phyloP scores from a whole-genome alignment of 2,888 invertebrate species.

The Torymus tubicola region DNA sequence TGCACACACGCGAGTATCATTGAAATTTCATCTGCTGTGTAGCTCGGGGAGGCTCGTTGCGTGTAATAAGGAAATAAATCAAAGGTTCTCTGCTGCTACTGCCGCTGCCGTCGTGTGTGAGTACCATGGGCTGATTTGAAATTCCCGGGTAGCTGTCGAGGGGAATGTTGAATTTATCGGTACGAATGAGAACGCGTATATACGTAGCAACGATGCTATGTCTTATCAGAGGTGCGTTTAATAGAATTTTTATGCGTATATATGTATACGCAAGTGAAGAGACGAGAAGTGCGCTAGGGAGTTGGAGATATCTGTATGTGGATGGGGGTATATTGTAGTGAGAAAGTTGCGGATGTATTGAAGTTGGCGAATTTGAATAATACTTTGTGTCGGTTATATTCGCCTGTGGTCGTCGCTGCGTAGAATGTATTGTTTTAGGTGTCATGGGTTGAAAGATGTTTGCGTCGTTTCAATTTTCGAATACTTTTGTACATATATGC shows the following conservation, averaged over 20 bases:
- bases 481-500: too few species aligned
- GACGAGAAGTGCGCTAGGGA: background rate
- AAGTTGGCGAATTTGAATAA: too few species aligned
- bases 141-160: conserved; percentile 39
- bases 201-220: too few species aligned
- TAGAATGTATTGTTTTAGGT: too few species aligned
- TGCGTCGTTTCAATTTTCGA: too few species aligned
- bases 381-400: too few species aligned
- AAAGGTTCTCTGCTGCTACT: too few species aligned
- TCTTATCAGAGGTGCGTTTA: background rate
- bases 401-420: too few species aligned
- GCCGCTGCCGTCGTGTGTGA: conserved; percentile 27
- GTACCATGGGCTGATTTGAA: conserved; percentile 46
- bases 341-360: too few species aligned
- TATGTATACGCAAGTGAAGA: background rate
- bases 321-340: too few species aligned
- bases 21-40: conserved; percentile 59
- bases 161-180: conserved; percentile 33
- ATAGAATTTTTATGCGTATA: conserved; percentile 38
- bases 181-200: background rate
- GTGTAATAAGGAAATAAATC: conserved; percentile 67
- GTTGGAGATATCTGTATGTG: too few species aligned
- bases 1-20: conserved; percentile 56
- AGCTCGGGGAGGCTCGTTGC: conserved; percentile 46
- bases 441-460: too few species aligned